These are phyloP conservation scores for Etheostoma spectabile DNA, from an alignment of 2,113 vertebrate species.

Conservation along the genomic window DNA sequence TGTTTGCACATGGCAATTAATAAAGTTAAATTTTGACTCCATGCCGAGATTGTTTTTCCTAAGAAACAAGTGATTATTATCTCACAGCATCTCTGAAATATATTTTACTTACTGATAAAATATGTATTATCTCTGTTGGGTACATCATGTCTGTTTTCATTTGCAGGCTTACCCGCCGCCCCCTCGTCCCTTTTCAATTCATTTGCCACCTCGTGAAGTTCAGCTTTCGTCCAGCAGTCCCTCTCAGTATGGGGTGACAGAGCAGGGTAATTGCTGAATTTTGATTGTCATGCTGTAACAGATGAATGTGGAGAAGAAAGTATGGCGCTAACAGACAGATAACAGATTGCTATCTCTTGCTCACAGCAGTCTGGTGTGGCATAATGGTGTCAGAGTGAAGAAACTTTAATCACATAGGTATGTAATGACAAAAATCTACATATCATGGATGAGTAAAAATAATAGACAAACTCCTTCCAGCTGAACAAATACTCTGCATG, in stretches of 20 bases:
- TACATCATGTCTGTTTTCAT: constrained; percentile 52
- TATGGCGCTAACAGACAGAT: constrained; percentile 59
- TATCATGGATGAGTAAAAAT: constrained; percentile 68
- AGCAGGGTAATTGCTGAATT: constrained; percentile 78
- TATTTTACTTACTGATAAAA: constrained; percentile 41
- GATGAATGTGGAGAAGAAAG: constrained; percentile 58
- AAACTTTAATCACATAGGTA: constrained; percentile 72
- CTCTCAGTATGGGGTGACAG: constrained; percentile 70
- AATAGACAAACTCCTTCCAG: constrained; percentile 60
- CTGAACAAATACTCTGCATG: constrained; percentile 65
- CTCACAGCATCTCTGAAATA: constrained; percentile 33
- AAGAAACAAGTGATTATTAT: constrained; percentile 12
- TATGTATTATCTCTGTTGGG: constrained; percentile 28
- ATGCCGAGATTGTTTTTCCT: constrained; percentile 8
- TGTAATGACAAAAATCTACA: constrained; percentile 74
- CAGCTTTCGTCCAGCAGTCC: constrained; percentile 73
- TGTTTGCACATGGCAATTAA: constrained; percentile 16
- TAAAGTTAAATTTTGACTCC: constrained; percentile 1
- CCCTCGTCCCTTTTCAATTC: constrained; percentile 60
- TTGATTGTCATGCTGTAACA: constrained; percentile 69
- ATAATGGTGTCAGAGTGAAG: constrained; percentile 46
- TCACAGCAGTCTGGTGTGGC: constrained; percentile 44
- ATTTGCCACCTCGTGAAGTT: constrained; percentile 72
- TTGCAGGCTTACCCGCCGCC: constrained; percentile 36
- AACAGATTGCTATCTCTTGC: constrained; percentile 66